Conservation (phyloP, 2,113 vertebrate genomes). For the Neolamprologus tretocephalus region DNA sequence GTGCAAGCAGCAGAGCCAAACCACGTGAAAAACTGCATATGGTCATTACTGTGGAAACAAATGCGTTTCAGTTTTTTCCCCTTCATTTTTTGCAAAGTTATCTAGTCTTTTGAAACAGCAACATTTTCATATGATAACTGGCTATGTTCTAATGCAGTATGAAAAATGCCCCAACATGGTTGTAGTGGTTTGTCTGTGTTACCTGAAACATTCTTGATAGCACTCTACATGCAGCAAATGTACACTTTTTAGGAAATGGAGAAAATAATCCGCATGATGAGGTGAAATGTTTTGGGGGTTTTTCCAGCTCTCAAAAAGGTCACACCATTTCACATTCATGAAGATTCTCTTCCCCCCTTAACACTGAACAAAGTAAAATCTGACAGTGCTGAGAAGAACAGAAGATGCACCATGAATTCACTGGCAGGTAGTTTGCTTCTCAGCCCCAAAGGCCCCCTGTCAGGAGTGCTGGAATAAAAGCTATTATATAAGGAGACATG, state of each 20-base stretch:
- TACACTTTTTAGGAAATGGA: not conserved
- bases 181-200: not conserved
- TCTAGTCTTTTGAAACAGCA: not conserved
- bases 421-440: not conserved
- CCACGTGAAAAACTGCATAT: not conserved
- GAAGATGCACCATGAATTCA: constrained; percentile 1
- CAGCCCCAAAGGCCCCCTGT: not conserved
- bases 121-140: not conserved
- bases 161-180: not conserved
- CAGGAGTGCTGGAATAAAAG: constrained; percentile 3
- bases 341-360: not conserved
- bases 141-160: not conserved
- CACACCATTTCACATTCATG: not conserved
- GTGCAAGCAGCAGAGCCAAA: not conserved
- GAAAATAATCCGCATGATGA: not conserved
- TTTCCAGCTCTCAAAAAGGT: not conserved
- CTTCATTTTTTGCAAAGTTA: not conserved
- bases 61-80: not conserved
- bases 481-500: constrained; percentile 20
- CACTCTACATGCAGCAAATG: not conserved
- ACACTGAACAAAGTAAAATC: not conserved
- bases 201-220: not conserved
- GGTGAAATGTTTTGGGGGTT: fast-evolving
- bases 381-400: not conserved
- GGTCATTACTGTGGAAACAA: not conserved